Evolutionary conservation across 2,797 vertebrate genomes (phyloP).

Genomic region (Eulemur mongoz): DNA sequence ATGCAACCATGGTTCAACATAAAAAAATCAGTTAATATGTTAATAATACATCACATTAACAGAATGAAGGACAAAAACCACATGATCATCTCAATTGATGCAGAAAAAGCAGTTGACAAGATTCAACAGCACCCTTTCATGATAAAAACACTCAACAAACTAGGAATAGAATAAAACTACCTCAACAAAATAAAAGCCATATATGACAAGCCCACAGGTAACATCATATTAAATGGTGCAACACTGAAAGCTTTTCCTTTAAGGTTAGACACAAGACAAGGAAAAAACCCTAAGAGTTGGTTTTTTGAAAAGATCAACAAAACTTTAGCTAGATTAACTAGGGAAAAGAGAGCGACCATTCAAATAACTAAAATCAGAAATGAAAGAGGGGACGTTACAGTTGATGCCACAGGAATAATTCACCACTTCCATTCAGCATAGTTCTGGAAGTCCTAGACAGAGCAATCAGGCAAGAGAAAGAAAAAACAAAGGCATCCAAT

Average conservation of each 20-base stretch:
- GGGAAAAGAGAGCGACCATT: neutral
- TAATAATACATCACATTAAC: neutral
- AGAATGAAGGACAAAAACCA: neutral
- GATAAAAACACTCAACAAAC: neutral
- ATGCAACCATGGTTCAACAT: neutral
- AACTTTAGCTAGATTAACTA: neutral
- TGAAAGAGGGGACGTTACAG: neutral
- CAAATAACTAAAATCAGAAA: neutral
- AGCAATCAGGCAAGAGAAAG: neutral
- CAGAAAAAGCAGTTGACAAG: neutral
- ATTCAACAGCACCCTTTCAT: neutral
- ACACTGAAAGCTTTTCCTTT: neutral
- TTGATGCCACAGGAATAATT: neutral
- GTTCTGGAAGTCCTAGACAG: neutral
- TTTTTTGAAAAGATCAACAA: slow-evolving; percentile 5
- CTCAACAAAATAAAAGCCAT: neutral
- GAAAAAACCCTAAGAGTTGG: neutral
- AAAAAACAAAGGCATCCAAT: neutral
- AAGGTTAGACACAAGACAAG: neutral
- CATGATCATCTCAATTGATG: neutral
- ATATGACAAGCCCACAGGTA: neutral
- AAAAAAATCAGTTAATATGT: neutral
- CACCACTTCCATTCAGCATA: neutral
- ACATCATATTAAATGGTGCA: no score
- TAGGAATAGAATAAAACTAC: neutral